phyloP scores from a whole-genome alignment of 2,113 vertebrate species.

The Delphinapterus leucas region DNA sequence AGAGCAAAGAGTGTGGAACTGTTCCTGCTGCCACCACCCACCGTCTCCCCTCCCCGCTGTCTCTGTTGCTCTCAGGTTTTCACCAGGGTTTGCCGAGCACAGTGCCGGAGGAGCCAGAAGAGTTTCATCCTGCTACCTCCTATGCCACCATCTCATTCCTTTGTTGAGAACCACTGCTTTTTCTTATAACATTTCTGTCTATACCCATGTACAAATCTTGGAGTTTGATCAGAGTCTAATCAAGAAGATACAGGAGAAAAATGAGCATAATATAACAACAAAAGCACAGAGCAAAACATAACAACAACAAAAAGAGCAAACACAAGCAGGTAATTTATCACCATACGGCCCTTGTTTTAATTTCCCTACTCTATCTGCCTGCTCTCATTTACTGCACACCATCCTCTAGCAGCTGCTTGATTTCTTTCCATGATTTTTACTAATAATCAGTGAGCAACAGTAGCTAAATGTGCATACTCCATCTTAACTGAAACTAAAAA shows the following conservation, averaged over 20 bases:
- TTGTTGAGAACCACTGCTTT: not conserved
- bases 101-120: not conserved
- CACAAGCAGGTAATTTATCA: not conserved
- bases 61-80: not conserved
- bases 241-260: not conserved
- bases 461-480: not conserved
- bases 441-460: not conserved
- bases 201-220: not conserved
- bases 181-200: not conserved
- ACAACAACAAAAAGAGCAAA: not conserved
- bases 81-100: not conserved
- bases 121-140: not conserved
- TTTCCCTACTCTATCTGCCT: not conserved
- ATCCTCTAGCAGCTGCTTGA: not conserved
- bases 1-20: not conserved
- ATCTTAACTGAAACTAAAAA: not conserved
- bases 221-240: not conserved
- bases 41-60: rapidly evolving
- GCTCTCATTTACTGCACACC: not conserved
- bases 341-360: not conserved
- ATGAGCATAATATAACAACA: not conserved
- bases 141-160: not conserved
- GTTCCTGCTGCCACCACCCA: too few species aligned
- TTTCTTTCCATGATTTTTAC: not conserved
- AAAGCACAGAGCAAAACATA: not conserved